phyloP scores from a whole-genome alignment of 1,140 invertebrate species.

The Cylas formicarius region DNA sequence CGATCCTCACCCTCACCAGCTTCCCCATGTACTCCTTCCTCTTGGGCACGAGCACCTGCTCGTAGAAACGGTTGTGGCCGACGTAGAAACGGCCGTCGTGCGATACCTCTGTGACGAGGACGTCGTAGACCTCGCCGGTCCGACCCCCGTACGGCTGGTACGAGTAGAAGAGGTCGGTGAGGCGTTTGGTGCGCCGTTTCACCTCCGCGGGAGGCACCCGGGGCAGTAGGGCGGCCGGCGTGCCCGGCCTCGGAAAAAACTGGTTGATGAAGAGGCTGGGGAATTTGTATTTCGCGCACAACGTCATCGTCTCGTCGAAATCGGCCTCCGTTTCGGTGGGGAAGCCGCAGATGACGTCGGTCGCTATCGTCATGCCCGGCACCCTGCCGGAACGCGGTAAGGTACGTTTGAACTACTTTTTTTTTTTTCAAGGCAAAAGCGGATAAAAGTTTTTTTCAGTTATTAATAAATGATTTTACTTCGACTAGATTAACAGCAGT shows the following conservation, averaged over 20 bases:
- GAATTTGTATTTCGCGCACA: conserved; percentile 86
- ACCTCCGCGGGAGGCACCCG: conserved; percentile 77
- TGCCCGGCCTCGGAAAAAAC: conserved; percentile 92
- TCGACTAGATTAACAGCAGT: background rate
- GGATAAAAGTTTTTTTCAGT: background rate
- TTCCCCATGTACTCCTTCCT: conserved; percentile 73
- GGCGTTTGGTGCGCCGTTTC: conserved; percentile 78
- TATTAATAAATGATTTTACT: background rate
- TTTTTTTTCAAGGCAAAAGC: background rate
- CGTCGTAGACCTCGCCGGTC: conserved; percentile 67
- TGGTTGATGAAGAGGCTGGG: conserved; percentile 96
- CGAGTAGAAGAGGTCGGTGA: conserved; percentile 87
- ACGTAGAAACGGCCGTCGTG: conserved; percentile 88
- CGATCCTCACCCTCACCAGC: conserved; percentile 71
- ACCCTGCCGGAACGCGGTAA: conserved; percentile 54
- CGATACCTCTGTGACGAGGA: conserved; percentile 89
- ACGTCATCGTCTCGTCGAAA: conserved; percentile 80
- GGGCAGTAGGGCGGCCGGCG: conserved; percentile 85
- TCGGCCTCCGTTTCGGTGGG: conserved; percentile 91
- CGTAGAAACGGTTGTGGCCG: conserved; percentile 93
- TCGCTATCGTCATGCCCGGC: conserved; percentile 86
- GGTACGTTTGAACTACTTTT: background rate
- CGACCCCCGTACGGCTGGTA: conserved; percentile 80
- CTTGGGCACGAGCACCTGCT: conserved; percentile 85
- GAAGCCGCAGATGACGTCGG: conserved; percentile 98